A percentile compares a stretch with the other conserved stretches of the same genome.
phyloP scores from a whole-genome alignment of 2,888 invertebrate species.

The Ethmia dodecea region DNA sequence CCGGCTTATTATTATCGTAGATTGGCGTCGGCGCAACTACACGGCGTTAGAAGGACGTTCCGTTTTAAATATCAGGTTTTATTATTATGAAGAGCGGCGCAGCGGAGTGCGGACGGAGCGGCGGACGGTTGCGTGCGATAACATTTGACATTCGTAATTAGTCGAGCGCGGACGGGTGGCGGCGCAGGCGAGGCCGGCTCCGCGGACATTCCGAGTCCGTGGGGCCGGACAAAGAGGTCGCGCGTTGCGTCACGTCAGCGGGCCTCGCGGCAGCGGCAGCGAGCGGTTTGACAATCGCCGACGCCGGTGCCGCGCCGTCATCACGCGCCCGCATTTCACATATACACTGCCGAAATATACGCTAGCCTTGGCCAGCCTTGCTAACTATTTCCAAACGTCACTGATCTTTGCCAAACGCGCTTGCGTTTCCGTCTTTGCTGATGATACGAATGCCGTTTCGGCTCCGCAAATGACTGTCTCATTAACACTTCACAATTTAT shows the following conservation, averaged over 20 bases:
- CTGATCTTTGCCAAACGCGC: no score
- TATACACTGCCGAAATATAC: slow-evolving; percentile 52
- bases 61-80: slow-evolving; percentile 79
- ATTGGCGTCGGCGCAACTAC: slow-evolving; percentile 79
- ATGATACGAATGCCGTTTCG: slow-evolving; percentile 17
- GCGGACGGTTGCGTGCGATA: slow-evolving; percentile 76
- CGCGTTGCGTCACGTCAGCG: slow-evolving; percentile 72
- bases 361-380: slow-evolving; percentile 56
- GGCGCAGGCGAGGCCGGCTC: slow-evolving; percentile 48
- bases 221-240: slow-evolving; percentile 74
- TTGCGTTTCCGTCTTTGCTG: slow-evolving; percentile 41
- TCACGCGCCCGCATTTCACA: slow-evolving; percentile 45
- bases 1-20: slow-evolving; percentile 78
- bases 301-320: slow-evolving; percentile 19
- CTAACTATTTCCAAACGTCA: slow-evolving; percentile 48
- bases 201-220: slow-evolving; percentile 49
- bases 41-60: slow-evolving; percentile 79
- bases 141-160: slow-evolving; percentile 78
- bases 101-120: slow-evolving; percentile 73
- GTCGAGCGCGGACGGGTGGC: slow-evolving; percentile 55
- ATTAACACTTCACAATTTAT: no score
- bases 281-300: slow-evolving; percentile 27
- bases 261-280: slow-evolving; percentile 26
- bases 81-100: slow-evolving; percentile 78
- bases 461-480: slow-evolving; percentile 3